Conservation (phyloP, 2,113 vertebrate species). For the Callithrix jacchus region DNA sequence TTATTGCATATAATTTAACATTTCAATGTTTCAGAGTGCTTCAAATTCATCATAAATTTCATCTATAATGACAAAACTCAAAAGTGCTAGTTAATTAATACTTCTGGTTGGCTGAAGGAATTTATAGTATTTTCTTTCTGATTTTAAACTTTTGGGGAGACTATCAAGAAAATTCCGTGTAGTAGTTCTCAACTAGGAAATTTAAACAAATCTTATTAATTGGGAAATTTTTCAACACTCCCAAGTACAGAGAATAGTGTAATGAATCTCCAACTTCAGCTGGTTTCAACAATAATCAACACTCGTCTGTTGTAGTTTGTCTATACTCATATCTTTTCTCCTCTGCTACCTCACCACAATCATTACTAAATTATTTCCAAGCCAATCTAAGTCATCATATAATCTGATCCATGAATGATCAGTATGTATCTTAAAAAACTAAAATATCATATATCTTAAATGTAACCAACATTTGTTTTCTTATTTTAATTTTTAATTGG, state of each 20-base stretch:
- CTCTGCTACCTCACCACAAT: neutral
- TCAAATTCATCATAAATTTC: neutral
- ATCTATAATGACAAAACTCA: neutral
- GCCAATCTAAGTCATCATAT: neutral
- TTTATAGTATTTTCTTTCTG: neutral
- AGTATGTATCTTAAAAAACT: slow-evolving; percentile 24
- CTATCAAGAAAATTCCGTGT: neutral
- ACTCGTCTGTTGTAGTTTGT: neutral
- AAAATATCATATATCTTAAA: neutral
- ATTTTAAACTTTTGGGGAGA: neutral
- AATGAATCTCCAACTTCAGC: neutral
- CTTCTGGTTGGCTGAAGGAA: neutral
- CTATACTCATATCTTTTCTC: neutral
- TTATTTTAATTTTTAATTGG: neutral
- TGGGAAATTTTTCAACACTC: neutral
- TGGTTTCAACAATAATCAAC: neutral
- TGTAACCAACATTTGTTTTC: neutral
- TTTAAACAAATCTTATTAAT: neutral
- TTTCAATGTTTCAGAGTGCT: neutral
- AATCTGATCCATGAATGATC: neutral
- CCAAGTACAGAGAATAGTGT: neutral
- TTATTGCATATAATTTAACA: neutral
- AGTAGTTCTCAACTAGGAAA: neutral
- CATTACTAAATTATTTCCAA: neutral
- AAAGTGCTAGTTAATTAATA: neutral